Conservation (phyloP, 2,888 invertebrate genomes). For the Heliconius sara region DNA sequence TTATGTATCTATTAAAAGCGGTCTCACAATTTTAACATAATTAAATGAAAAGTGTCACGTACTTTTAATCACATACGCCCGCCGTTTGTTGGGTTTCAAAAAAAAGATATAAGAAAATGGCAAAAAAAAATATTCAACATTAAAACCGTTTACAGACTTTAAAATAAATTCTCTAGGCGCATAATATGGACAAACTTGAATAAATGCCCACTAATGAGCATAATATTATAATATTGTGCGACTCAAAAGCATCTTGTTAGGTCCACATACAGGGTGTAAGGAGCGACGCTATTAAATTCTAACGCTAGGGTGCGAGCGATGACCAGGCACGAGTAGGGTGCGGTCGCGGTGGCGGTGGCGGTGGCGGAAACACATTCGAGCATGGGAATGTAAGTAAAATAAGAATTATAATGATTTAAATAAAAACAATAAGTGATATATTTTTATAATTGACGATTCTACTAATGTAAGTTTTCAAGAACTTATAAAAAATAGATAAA, state of each 20-base stretch:
- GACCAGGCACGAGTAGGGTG: conserved; percentile 47
- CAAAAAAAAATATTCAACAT: conserved; percentile 40
- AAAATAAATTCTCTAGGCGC: conserved; percentile 42
- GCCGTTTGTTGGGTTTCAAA: background rate
- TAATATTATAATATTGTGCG: conserved; percentile 79
- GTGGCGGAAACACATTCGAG: background rate
- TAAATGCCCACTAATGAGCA: conserved; percentile 79
- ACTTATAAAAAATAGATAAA: background rate
- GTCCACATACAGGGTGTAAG: conserved; percentile 70
- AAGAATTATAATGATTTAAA: background rate
- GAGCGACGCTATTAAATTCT: conserved; percentile 80
- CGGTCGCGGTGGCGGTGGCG: conserved; percentile 46
- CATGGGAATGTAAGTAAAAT: background rate
- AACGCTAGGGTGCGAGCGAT: conserved; percentile 61
- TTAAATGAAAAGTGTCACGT: conserved; percentile 9
- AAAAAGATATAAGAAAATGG: conserved; percentile 31
- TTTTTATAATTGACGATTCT: too few species aligned
- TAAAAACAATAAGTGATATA: background rate
- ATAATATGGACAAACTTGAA: conserved; percentile 59
- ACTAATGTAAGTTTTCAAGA: background rate
- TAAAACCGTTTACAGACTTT: conserved; percentile 44
- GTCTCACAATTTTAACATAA: conserved; percentile 5
- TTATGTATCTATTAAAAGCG: background rate
- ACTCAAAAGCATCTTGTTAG: conserved; percentile 78
- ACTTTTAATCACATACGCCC: conserved; percentile 17